A percentile compares a stretch with the other conserved stretches of the same genome.
These are phyloP conservation scores for Caenorhabditis tropicalis DNA, from an alignment of 1,140 invertebrate species.

Conservation along the genomic window DNA sequence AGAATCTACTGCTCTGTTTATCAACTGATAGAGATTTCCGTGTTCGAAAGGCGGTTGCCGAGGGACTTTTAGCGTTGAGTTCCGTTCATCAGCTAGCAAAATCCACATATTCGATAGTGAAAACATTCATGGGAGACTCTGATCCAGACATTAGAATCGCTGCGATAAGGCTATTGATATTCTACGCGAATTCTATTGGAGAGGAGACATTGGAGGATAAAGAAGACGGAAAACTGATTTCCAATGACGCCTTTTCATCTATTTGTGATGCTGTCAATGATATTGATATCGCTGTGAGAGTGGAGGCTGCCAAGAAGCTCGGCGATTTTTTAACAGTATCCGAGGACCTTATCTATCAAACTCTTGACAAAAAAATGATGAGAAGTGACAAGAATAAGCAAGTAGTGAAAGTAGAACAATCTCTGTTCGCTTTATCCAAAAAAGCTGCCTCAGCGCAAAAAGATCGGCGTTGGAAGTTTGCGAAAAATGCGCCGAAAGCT, in stretches of 20 bases:
- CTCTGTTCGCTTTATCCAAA: slow-evolving; percentile 15
- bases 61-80: neutral
- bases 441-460: neutral
- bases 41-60: neutral
- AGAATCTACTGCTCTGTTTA: neutral
- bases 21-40: neutral
- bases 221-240: slow-evolving; percentile 73
- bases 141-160: neutral
- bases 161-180: neutral
- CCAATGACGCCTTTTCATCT: slow-evolving; percentile 95
- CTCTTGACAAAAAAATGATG: slow-evolving; percentile 98
- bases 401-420: slow-evolving; percentile 55
- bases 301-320: slow-evolving; percentile 74
- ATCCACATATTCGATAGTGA: neutral
- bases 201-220: too few species aligned
- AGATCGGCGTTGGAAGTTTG: neutral
- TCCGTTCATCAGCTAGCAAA: neutral
- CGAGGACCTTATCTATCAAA: slow-evolving; percentile 88
- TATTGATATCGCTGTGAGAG: slow-evolving; percentile 63
- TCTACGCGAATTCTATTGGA: neutral
- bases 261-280: slow-evolving; percentile 92
- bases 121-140: neutral
- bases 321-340: slow-evolving; percentile 88
- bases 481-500: neutral
- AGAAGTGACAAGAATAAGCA: slow-evolving; percentile 83